Base-by-base conservation (phyloP, 2,888 invertebrate genomes). In the Xanthorhoe designata region DNA sequence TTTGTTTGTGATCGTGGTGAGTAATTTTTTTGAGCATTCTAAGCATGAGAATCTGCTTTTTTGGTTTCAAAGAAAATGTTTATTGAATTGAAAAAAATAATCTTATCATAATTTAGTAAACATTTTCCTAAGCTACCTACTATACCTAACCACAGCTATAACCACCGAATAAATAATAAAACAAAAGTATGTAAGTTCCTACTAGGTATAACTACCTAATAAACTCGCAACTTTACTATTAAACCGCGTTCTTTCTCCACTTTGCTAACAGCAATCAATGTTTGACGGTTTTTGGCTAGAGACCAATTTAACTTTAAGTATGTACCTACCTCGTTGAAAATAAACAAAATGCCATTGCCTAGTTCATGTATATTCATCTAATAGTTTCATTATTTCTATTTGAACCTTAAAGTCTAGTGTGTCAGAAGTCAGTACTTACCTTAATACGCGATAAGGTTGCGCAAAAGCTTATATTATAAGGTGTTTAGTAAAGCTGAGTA, bases 1-100 rank as follows among this genome's bases (percentile, higher is more conserved):
- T 57, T 61, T 57, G 56, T 57, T 60, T 64, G 19, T 49, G 10
- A 35, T 53, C 24, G 53, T 57, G 68, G 68, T 68, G 45, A 68
- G 68, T 68, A 63, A 51, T 0, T 29, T 32, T n/a, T 59, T 49
- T 49, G 2, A 17, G 15, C 19, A 17, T 47, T 47, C 47, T 15
- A 17, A 42, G 13, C 13, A 10, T 42, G 10, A 13, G 13, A 6
- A 6, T 32, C 7, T 42, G 38, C 13, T 42, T 3, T 7, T 7
- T 32, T 9, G 7, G 38, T 42, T 42, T 42, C 10, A 13, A 32
- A 42, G 13, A 42, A 13, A 13, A 13, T 42, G 13, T 42, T 42
- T 42, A 42, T 13, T 13, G 2, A 42, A 42, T 24, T 24, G 1
- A 24, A 24, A 4, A 24, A 24, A 24, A 24, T 24, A 24, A 3